phyloP scores from a whole-genome alignment of 2,888 invertebrate genomes.

The Choristoneura rosaceana region DNA sequence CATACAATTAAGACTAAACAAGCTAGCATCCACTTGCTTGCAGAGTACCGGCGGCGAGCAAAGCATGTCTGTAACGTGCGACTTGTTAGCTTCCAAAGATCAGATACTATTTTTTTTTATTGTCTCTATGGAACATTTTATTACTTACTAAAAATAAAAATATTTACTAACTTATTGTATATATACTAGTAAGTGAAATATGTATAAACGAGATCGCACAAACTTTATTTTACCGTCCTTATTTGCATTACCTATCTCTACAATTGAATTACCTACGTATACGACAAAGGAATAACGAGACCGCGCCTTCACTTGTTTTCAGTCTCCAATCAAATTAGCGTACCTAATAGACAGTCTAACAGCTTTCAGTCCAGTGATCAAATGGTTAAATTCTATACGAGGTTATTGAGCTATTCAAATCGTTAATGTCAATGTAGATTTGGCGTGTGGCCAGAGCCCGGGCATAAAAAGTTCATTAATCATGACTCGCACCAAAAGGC shows the following conservation, averaged over 20 bases:
- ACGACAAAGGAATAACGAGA: not conserved
- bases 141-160: not conserved
- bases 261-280: not conserved
- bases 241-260: not conserved
- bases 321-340: not conserved
- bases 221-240: not conserved
- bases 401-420: conserved; percentile 54
- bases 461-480: conserved; percentile 69
- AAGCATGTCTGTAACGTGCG: conserved; percentile 24
- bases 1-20: not conserved
- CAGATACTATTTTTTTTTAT: conserved; percentile 7
- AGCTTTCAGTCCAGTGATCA: not conserved
- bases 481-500: conserved; percentile 52
- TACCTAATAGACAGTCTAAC: not conserved
- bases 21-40: conserved; percentile 19
- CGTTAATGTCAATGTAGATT: conserved; percentile 67
- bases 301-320: not conserved
- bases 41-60: conserved; percentile 7
- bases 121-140: too few relatives aligned
- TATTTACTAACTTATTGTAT: not conserved
- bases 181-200: too few relatives aligned
- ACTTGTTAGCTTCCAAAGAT: conserved; percentile 27
- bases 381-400: conserved; percentile 39
- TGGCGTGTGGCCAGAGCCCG: conserved; percentile 60
- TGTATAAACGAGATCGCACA: not conserved